Conservation (phyloP, 2,113 vertebrate genomes). For the Callorhinus ursinus region DNA sequence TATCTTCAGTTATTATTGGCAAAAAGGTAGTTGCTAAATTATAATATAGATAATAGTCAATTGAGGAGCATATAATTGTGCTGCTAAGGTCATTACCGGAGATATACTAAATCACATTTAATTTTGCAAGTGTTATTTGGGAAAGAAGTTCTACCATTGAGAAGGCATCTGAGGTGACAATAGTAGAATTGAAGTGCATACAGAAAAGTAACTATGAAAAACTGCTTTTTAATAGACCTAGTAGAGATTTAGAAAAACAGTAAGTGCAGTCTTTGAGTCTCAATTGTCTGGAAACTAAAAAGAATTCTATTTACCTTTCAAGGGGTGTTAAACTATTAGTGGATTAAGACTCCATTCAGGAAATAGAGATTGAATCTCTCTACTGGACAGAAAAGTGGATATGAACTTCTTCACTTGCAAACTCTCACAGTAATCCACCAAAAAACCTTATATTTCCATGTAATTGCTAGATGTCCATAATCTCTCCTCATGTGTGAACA, state of each 20-base stretch:
- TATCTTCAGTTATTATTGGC: not conserved
- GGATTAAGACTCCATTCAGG: not conserved
- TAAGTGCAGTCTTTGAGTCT: not conserved
- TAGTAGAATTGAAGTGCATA: not conserved
- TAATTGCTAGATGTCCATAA: not conserved
- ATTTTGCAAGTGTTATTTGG: not conserved
- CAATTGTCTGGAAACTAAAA: not conserved
- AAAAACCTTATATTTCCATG: not conserved
- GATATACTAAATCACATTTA: not conserved
- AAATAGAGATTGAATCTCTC: not conserved
- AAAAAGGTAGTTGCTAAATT: not conserved
- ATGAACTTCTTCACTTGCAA: slow-evolving; percentile 12
- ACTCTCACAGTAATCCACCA: not conserved
- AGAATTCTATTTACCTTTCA: not conserved
- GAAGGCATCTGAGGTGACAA: not conserved
- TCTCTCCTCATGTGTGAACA: not conserved
- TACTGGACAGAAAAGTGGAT: not conserved
- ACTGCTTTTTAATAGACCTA: not conserved
- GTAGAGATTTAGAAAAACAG: not conserved
- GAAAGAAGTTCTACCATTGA: not conserved
- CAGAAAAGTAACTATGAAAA: not conserved
- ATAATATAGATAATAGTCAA: not conserved
- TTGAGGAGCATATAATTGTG: not conserved
- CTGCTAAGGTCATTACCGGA: not conserved
- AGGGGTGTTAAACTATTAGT: not conserved